phyloP scores from a whole-genome alignment of 1,140 invertebrate genomes.

The Trinorchestia longiramus region DNA sequence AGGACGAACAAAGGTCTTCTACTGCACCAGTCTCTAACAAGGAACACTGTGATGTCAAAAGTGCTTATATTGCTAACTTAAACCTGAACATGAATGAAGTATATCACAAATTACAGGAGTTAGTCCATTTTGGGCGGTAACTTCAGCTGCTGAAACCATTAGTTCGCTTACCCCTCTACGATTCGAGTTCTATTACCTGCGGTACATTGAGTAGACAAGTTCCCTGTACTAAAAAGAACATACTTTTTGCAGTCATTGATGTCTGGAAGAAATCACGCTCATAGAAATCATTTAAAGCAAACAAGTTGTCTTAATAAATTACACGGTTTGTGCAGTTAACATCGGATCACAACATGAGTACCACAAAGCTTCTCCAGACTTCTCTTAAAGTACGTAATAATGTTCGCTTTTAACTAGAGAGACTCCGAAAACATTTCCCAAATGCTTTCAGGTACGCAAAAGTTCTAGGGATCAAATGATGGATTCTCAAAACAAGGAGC shows the following conservation, averaged over 20 bases:
- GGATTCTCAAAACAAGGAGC: not conserved
- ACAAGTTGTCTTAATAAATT: not conserved
- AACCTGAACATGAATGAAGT: not conserved
- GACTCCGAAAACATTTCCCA: not conserved
- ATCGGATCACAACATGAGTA: not conserved
- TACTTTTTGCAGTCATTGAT: not conserved
- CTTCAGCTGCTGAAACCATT: not conserved
- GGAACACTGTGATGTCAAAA: no score
- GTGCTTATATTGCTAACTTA: not conserved
- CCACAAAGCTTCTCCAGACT: not conserved
- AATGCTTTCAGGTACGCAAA: not conserved
- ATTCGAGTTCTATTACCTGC: not conserved
- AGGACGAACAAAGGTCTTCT: not conserved
- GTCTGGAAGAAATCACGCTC: not conserved
- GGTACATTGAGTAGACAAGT: not conserved
- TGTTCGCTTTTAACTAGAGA: not conserved
- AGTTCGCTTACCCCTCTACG: not conserved
- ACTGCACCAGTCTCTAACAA: not conserved
- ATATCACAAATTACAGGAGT: not conserved
- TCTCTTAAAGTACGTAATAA: not conserved
- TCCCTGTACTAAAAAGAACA: not conserved
- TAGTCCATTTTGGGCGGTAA: not conserved
- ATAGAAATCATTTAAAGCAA: not conserved
- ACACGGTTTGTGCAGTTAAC: not conserved
- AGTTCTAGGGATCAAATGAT: not conserved